Percentiles rank a stretch among this genome's conserved stretches.
These are phyloP conservation scores for Perithous albicinctus DNA, from an alignment of 2,888 invertebrate genomes.

Conservation along the genomic window DNA sequence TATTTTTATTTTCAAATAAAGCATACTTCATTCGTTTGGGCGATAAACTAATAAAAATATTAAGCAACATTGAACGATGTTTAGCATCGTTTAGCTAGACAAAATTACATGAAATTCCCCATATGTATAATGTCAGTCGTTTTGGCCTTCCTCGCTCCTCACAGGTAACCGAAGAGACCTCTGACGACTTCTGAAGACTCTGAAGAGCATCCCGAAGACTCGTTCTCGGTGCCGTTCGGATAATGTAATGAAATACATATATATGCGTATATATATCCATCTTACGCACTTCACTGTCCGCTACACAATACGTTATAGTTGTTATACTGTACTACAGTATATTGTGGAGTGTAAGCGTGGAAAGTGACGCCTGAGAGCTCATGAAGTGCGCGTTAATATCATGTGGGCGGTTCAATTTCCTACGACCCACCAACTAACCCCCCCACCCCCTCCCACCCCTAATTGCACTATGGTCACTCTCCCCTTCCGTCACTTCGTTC, in stretches of 20 bases:
- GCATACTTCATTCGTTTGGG: no score
- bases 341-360: conserved; percentile 28
- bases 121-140: conserved; percentile 24
- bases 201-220: conserved; percentile 35
- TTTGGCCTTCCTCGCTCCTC: conserved; percentile 1
- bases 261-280: conserved; percentile 18
- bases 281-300: conserved; percentile 60
- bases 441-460: conserved; percentile 33
- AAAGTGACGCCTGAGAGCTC: conserved; percentile 55
- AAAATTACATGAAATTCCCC: no score
- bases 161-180: conserved; percentile 31
- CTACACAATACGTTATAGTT: conserved; percentile 37
- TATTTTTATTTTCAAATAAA: no score
- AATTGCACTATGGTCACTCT: conserved; percentile 68
- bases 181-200: background rate
- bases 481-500: background rate
- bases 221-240: conserved; percentile 65
- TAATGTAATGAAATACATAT: conserved; percentile 72
- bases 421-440: conserved; percentile 68
- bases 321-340: background rate
- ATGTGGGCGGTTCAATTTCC: conserved; percentile 82
- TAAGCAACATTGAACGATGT: no score
- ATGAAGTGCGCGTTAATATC: conserved; percentile 72
- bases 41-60: no score
- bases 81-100: no score